phyloP scores from a whole-genome alignment of 1,140 invertebrate species.

The Drosophila sulfurigaster region DNA sequence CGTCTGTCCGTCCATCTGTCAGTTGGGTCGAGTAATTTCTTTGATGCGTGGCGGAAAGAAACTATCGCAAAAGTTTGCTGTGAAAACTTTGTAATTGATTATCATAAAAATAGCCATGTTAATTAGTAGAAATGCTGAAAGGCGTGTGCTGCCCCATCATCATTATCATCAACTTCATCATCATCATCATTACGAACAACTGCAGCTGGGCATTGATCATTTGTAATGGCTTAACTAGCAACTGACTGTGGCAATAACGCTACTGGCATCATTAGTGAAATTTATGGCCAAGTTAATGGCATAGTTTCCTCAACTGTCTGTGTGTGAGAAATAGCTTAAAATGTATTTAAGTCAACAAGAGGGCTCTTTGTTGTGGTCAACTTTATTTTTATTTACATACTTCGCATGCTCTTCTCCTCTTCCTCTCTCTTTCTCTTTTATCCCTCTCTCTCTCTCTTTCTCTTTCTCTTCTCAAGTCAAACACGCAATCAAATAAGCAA shows the following conservation, averaged over 20 bases:
- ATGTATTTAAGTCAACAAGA: constrained; percentile 48
- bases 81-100: constrained; percentile 77
- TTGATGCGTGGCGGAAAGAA: constrained; percentile 40
- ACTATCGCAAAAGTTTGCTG: constrained; percentile 55
- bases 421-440: no score
- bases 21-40: constrained; percentile 57
- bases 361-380: constrained; percentile 11
- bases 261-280: constrained; percentile 66
- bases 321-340: constrained; percentile 45
- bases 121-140: constrained; percentile 54
- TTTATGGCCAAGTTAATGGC: constrained; percentile 58
- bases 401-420: background rate
- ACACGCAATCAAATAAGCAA: constrained; percentile 7
- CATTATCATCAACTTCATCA: constrained; percentile 13
- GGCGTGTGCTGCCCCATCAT: constrained; percentile 17
- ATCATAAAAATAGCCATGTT: constrained; percentile 73
- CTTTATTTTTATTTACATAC: constrained; percentile 4
- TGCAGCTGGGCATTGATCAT: constrained; percentile 57
- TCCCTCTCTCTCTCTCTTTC: no score
- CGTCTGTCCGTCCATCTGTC: constrained; percentile 35
- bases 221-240: constrained; percentile 17
- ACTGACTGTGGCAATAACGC: constrained; percentile 11
- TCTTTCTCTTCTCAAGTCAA: background rate
- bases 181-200: constrained; percentile 20
- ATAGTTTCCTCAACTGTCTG: constrained; percentile 53